Evolutionary conservation across 2,888 invertebrate genomes (phyloP), one percentile per base, ranked within the genome.

Genomic region (Eilema sororculum): DNA sequence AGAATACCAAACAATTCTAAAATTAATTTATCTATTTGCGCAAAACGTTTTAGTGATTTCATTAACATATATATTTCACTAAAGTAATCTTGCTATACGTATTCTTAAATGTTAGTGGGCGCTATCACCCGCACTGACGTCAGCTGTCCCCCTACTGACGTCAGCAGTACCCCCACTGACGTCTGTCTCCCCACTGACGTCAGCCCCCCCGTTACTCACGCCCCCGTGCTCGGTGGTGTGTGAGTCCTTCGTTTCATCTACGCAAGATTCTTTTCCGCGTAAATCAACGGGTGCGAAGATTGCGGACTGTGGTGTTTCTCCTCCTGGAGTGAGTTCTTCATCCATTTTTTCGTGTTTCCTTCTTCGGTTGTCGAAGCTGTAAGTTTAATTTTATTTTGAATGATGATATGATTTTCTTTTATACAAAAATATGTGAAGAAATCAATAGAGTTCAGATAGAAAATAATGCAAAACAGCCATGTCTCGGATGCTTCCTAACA

Each of bases 251-350:
- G 20, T 30, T 3, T 60, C 41, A 0, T 80, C 82, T 82, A 82
- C 24, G 75, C 82, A 75, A 22, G 69, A 57, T 81, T 77, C 87
- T 86, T 74, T 72, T 52, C 81, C 81, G 82, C 74, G 76, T 80
- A 83, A 90, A 93, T 93, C 90, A 93, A 88, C 79, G 93, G 94
- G 87, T 89, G 93, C 76, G 91, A 93, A 60, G 89, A 89, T 79
- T 88, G 87, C 75, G 86, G 76, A 82, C 87, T 74, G 80, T 88
- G 86, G 73, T 81, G 87, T 61, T 75, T 88, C 90, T 83, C 91
- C 86, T 82, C 90, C 80, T 77, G 92, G 87, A 78, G 88, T 79
- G 87, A 81, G 73, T 78, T 83, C 84, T 84, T 93, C 93, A 85
- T 93, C 94, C 86, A 93, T 90, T 89, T 95, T 92, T 86, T 93